These are phyloP conservation scores for Sminthopsis crassicaudata DNA, from an alignment of 2,113 vertebrate genomes.

Conservation along the genomic window DNA sequence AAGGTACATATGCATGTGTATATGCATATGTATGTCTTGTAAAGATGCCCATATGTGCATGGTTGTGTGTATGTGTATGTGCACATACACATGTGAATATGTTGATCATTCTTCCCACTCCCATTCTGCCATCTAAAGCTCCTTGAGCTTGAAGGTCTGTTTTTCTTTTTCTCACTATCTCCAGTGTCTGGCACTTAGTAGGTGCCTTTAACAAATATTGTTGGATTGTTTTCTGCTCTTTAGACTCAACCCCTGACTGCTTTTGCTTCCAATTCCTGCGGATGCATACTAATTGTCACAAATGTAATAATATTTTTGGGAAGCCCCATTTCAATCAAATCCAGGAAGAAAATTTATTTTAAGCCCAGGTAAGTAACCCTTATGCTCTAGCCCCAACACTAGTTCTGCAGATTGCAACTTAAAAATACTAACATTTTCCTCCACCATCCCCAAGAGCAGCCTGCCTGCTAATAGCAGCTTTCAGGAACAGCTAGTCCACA, in stretches of 20 bases:
- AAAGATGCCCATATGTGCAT: too few species aligned
- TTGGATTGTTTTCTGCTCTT: not conserved
- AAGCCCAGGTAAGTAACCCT: constrained; percentile 19
- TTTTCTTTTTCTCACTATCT: not conserved
- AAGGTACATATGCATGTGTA: too few species aligned
- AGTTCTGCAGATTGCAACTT: not conserved
- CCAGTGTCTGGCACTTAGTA: not conserved
- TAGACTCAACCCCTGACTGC: not conserved
- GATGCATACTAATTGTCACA: not conserved
- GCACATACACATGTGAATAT: not conserved
- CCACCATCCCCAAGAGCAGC: constrained; percentile 41
- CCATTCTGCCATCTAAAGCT: not conserved
- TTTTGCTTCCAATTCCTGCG: not conserved
- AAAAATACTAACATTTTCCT: constrained; percentile 50
- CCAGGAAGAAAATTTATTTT: constrained; percentile 1
- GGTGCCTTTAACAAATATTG: not conserved
- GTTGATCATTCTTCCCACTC: not conserved
- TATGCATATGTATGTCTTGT: too few species aligned
- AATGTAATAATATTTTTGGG: not conserved
- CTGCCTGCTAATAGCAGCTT: constrained; percentile 49
- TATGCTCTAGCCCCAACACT: not conserved
- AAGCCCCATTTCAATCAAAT: not conserved
- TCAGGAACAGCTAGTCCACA: constrained; percentile 21
- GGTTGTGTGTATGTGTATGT: too few species aligned
- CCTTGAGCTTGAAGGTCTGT: not conserved